Evolutionary conservation across 2,888 invertebrate species (phyloP), one percentile per base, ranked within the genome.

Genomic region (Frankliniella fusca): DNA sequence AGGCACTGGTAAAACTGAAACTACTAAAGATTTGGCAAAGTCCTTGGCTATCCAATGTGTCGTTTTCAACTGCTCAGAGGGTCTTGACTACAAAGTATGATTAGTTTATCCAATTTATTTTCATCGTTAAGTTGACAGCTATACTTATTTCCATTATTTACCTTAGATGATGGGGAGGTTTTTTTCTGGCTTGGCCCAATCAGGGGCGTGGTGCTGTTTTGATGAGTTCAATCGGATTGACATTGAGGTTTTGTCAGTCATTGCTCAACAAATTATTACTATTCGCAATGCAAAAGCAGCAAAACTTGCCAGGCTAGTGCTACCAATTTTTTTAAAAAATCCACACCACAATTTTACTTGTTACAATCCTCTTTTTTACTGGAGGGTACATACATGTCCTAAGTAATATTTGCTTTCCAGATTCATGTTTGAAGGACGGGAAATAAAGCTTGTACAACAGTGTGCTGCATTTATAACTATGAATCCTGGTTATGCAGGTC

Each of bases 211-310:
- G 97, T 96, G 96, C 9, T 97, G 97, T 86, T 97, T 97, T 88
- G 97, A 97, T 87, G 97, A 97, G 88, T 97, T 97, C 89, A 96
- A 97, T 87, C 92, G 96, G 84, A 96, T 95, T 87, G 96, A 96
- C 89, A 94, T 96, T 85, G 96, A 96, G 88, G 96, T 97, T 83
- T 88, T 97, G 84, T 97, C 97, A 1, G 96, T 97, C 80, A 95
- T 97, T 3, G 96, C 97, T 12, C 96, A 97, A 88, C 97, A 97
- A 89, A 95, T 97, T 86, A 90, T 95, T 81, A 93, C 93, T 0
- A 92, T 95, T 83, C 89, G 96, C 84, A 91, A 92, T 70, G 96
- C 96, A 0, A 90, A 96, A 70, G 91, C 94, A 0, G 92, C 92
- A 81, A 92, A 91, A 85, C 87, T 90, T 83, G 91, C 90, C 85